Conservation (phyloP, 2,888 invertebrate species). For the Idaea biselata region DNA sequence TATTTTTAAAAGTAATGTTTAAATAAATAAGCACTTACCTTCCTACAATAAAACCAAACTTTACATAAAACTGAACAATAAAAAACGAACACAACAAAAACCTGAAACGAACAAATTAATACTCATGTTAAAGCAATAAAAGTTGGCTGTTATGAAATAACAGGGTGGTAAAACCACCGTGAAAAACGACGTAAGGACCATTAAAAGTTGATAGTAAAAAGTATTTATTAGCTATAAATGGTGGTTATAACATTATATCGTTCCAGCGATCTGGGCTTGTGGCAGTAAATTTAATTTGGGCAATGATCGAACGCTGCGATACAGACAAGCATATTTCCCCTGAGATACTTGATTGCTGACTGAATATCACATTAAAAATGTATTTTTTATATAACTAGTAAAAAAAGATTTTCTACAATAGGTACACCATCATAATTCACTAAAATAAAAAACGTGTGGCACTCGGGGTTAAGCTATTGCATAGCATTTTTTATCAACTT, state of each 20-base stretch:
- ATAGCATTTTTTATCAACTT: too few relatives aligned
- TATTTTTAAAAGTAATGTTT: neutral
- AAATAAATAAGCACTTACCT: neutral
- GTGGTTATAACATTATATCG: conserved; percentile 57
- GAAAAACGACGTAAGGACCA: conserved; percentile 44
- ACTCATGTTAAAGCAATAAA: conserved; percentile 40
- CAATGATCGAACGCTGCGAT: conserved; percentile 45
- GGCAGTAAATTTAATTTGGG: conserved; percentile 68
- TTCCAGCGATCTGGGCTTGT: conserved; percentile 44
- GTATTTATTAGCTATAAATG: conserved; percentile 70
- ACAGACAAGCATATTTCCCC: conserved; percentile 45
- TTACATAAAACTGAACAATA: conserved; percentile 8
- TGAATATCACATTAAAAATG: neutral
- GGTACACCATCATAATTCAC: too few relatives aligned
- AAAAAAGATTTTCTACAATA: too few relatives aligned
- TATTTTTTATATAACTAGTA: neutral
- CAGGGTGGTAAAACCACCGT: conserved; percentile 42
- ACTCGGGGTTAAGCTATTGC: too few relatives aligned
- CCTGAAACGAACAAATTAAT: conserved; percentile 36
- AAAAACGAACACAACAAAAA: conserved; percentile 16
- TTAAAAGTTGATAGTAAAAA: conserved; percentile 63
- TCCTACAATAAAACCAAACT: neutral
- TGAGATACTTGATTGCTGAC: conserved; percentile 34
- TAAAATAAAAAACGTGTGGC: too few relatives aligned
- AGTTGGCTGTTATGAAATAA: conserved; percentile 41